Evolutionary conservation across 2,888 invertebrate genomes (phyloP).

Genomic region (Dolichopus griseipennis): DNA sequence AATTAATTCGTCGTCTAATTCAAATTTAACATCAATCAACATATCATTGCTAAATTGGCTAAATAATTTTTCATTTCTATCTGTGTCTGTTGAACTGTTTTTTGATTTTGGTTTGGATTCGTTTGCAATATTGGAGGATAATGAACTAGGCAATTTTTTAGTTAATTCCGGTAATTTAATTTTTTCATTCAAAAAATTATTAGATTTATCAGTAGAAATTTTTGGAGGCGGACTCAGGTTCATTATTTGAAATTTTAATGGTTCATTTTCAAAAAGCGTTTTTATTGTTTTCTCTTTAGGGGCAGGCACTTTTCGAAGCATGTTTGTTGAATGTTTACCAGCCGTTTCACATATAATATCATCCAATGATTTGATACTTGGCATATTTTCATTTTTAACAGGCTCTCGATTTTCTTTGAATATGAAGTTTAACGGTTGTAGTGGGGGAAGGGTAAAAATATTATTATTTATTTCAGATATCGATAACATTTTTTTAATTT

Average conservation of each 20-base stretch:
- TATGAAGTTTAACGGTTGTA: not conserved
- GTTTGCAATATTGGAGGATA: not conserved
- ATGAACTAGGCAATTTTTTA: not conserved
- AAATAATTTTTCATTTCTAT: slow-evolving; percentile 40
- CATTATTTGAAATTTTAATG: not conserved
- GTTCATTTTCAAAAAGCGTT: not conserved
- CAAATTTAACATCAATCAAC: slow-evolving; percentile 39
- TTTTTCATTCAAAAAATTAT: not conserved
- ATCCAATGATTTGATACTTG: not conserved
- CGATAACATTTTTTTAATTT: not conserved
- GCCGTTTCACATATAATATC: not conserved
- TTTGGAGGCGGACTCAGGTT: not conserved
- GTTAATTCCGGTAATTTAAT: not conserved
- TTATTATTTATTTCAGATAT: too few relatives aligned
- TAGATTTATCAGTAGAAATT: not conserved
- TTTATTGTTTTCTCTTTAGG: not conserved
- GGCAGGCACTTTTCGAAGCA: not conserved
- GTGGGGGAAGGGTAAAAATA: not conserved
- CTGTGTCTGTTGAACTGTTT: slow-evolving; percentile 34
- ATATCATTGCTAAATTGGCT: slow-evolving; percentile 38
- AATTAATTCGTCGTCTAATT: slow-evolving; percentile 38
- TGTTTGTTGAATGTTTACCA: not conserved
- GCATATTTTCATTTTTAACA: not conserved
- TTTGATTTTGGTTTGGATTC: not conserved
- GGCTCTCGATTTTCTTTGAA: not conserved